Evolutionary conservation across 2,888 invertebrate genomes (phyloP), one percentile per base, ranked within the genome.

Genomic region (Atherix ibis): DNA sequence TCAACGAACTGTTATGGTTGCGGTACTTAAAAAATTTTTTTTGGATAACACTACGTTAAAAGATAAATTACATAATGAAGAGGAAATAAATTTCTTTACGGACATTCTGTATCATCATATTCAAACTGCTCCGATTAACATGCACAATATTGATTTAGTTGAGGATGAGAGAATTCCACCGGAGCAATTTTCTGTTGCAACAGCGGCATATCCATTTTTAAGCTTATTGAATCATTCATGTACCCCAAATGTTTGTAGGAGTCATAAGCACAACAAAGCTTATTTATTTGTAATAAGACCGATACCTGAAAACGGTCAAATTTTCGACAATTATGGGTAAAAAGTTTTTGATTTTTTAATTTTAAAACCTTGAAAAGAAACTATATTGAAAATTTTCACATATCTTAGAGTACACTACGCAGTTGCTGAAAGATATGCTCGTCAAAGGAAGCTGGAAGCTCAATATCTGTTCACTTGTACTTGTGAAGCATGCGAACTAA

Each of bases 151-250:
- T 27, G 70, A 73, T 38, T 67, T 75, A 35, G 65, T 68, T 27
- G 59, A 62, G 28, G 59, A 63, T 35, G 56, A 53, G 13, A 31
- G 35, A 10, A 68, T 68, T 5, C 52, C 52, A 6, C 55, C 52
- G 42, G 56, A 58, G 35, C 56, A 57, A 41, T 51, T 52, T 13
- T 49, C 54, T 35, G 56, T 65, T 5, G 62, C 63, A 5, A 65
- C 56, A 1, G 87, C 76, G 5, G 75, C 81, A 4, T 84, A 80
- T 63, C 71, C 82, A 2, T 79, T 83, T 46, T 64, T 74, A 30
- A 83, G 83, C 53, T 63, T 91, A 34, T 56, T 89, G 18, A 87
- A 92, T 61, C 92, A 92, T 55, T 82, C 87, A 1, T 92, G 92
- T 59, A 68, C 76, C 40, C 84, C 88, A 2, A 85, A 84, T 62